Conservation (phyloP, 2,888 invertebrate genomes). For the Hypena proboscidalis region DNA sequence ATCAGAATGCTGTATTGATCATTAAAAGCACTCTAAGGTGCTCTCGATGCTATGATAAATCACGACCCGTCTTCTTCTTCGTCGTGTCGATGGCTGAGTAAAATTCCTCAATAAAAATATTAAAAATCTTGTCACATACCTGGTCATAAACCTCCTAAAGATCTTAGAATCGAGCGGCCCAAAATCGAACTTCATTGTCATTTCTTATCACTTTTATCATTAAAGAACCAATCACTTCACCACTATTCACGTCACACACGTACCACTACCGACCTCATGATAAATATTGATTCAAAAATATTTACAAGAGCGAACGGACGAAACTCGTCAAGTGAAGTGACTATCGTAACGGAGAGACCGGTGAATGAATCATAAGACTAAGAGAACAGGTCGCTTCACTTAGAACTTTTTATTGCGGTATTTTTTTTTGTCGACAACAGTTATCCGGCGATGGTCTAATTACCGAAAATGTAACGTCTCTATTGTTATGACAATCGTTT, state of each 20-base stretch:
- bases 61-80: too few relatives aligned
- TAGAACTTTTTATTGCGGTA: conserved; percentile 75
- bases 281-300: conserved; percentile 72
- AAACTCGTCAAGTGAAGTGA: conserved; percentile 58
- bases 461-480: conserved; percentile 41
- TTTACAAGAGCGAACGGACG: conserved; percentile 63
- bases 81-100: too few relatives aligned
- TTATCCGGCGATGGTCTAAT: conserved; percentile 60
- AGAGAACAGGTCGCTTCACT: conserved; percentile 65
- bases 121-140: neutral
- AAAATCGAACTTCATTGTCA: conserved; percentile 9
- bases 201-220: conserved; percentile 1
- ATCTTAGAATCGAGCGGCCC: neutral
- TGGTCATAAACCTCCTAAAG: neutral
- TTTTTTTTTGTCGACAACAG: conserved; percentile 67
- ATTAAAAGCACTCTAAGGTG: too few relatives aligned
- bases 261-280: conserved; percentile 25
- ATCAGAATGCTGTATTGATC: too few relatives aligned
- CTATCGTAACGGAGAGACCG: conserved; percentile 58
- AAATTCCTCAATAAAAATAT: too few relatives aligned
- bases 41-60: too few relatives aligned
- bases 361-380: conserved; percentile 73
- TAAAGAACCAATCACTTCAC: neutral
- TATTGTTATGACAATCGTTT: conserved; percentile 1
- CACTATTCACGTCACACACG: conserved; percentile 2